Percentiles rank a stretch among this genome's conserved stretches.
Conservation (phyloP, 2,888 invertebrate genomes). For the Augochlorella aurata region DNA sequence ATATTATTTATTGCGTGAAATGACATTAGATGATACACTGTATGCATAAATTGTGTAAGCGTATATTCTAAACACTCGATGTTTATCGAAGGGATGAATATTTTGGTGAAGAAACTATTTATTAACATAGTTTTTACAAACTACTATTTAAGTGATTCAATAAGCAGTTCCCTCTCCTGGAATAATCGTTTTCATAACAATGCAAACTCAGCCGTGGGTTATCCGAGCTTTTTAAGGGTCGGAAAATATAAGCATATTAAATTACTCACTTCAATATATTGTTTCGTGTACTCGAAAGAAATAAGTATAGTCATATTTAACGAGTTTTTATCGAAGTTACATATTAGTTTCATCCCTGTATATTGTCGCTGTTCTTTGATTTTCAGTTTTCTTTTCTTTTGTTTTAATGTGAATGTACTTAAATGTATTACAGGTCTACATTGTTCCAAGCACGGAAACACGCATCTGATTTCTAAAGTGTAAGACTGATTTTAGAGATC, state of each 20-base stretch:
- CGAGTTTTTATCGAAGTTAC: conserved; percentile 15
- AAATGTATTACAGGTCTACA: conserved; percentile 27
- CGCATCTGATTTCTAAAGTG: conserved; percentile 40
- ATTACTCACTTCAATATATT: conserved; percentile 27
- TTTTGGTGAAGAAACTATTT: conserved; percentile 33
- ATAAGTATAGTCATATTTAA: conserved; percentile 25
- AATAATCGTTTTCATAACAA: conserved; percentile 12
- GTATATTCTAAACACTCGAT: conserved; percentile 10
- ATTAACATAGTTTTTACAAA: conserved; percentile 21
- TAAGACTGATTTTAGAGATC: conserved; percentile 53
- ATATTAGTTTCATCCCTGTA: conserved; percentile 39
- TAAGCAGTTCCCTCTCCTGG: not conserved
- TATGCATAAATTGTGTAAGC: conserved; percentile 14
- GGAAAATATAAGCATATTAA: conserved; percentile 1
- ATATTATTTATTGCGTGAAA: conserved; percentile 31
- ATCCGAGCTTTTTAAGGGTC: not conserved
- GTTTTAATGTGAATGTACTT: conserved; percentile 38
- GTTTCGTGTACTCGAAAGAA: conserved; percentile 6
- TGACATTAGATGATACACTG: conserved; percentile 7
- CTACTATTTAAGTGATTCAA: conserved; percentile 2
- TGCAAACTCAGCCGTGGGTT: conserved; percentile 13
- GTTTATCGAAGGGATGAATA: conserved; percentile 13
- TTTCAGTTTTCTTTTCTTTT: not conserved
- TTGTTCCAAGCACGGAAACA: conserved; percentile 12
- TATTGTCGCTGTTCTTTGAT: conserved; percentile 18